Evolutionary conservation across 1,140 invertebrate species (phyloP).

Genomic region (Ganaspis sp.): DNA sequence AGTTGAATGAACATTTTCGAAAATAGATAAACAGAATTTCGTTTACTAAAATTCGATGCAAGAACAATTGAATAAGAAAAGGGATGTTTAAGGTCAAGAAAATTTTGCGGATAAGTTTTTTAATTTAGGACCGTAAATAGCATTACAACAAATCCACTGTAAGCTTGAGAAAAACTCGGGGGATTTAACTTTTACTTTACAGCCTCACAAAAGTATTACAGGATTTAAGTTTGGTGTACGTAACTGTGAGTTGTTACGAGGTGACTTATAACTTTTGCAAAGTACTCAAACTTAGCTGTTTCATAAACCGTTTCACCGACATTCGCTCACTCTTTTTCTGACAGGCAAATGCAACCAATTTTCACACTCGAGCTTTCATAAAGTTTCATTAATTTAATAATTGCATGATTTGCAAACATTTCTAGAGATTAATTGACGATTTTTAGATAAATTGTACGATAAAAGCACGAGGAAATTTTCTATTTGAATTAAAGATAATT

Average conservation of each 20-base stretch:
- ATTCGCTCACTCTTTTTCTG: not conserved
- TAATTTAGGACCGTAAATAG: not conserved
- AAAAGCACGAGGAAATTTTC: no score
- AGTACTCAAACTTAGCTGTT: not conserved
- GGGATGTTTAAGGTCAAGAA: not conserved
- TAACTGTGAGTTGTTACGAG: not conserved
- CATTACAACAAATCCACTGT: not conserved
- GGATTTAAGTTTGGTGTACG: conserved; percentile 11
- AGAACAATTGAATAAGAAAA: not conserved
- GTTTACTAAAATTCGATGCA: no score
- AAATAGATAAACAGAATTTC: no score
- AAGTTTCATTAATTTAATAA: no score
- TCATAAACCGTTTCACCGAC: not conserved
- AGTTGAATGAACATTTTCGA: no score
- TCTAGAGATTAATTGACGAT: no score
- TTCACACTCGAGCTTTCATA: not conserved
- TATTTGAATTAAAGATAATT: no score
- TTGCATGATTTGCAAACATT: no score
- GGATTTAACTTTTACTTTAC: conserved; percentile 26
- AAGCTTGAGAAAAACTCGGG: not conserved
- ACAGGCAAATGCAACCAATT: not conserved
- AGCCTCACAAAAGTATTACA: conserved; percentile 24
- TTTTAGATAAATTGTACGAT: no score
- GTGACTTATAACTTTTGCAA: not conserved
- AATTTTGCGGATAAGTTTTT: not conserved